phyloP scores from a whole-genome alignment of 2,888 invertebrate genomes.

The Tineola bisselliella region DNA sequence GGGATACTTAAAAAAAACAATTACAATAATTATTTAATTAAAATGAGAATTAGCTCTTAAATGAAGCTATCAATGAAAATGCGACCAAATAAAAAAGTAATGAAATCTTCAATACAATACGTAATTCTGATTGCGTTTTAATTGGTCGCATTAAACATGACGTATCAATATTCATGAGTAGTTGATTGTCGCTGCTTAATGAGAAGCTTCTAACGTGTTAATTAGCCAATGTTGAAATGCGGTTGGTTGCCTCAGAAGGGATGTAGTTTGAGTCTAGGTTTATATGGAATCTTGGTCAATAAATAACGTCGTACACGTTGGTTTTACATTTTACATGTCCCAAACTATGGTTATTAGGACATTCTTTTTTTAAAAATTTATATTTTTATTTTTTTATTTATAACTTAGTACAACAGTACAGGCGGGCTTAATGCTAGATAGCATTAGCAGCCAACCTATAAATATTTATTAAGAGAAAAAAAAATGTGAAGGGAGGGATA shows the following conservation, averaged over 20 bases:
- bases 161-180: background rate
- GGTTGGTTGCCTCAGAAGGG: background rate
- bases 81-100: background rate
- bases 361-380: no score
- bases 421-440: no score
- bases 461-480: no score
- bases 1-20: background rate
- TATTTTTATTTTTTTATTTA: no score
- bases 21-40: no score
- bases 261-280: background rate
- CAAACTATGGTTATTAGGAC: no score
- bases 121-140: background rate
- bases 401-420: no score
- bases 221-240: background rate
- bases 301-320: background rate
- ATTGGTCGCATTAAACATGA: slow-evolving; percentile 1
- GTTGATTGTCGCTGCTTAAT: background rate
- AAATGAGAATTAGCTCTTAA: background rate
- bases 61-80: background rate
- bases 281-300: background rate
- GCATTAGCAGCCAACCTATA: no score
- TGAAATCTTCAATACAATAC: background rate
- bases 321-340: no score
- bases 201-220: background rate
- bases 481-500: no score